A percentile compares a stretch with the other conserved stretches of the same genome.
Conservation (phyloP, 2,113 vertebrate genomes). For the Chionomys nivalis region DNA sequence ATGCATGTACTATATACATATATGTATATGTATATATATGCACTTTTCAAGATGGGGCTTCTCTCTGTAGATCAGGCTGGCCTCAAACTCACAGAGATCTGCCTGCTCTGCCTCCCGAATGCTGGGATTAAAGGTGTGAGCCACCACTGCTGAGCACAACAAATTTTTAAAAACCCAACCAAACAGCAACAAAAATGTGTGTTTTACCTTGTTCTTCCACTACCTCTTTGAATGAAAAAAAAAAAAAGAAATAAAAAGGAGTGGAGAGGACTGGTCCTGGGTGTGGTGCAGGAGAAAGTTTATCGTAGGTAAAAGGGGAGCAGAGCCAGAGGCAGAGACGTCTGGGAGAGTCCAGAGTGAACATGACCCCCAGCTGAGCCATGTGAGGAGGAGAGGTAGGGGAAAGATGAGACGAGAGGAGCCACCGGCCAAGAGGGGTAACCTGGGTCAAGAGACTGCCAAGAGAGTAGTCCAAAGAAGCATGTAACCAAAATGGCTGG, state of each 20-base stretch:
- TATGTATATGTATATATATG: too few species aligned
- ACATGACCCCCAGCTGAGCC: too few species aligned
- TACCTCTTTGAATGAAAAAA: not conserved
- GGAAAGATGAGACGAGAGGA: not conserved
- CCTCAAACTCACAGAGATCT: not conserved
- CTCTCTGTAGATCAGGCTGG: not conserved
- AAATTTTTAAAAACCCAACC: not conserved
- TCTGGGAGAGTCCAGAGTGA: not conserved
- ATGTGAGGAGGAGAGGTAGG: not conserved
- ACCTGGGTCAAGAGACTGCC: too few species aligned
- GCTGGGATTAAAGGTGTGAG: not conserved
- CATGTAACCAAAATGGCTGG: not conserved
- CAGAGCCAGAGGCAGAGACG: not conserved
- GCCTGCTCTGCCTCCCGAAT: not conserved
- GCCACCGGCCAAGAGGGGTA: not conserved
- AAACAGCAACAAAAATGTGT: not conserved
- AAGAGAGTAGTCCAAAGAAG: not conserved
- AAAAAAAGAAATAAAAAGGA: not conserved
- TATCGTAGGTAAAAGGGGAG: not conserved
- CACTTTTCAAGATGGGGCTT: not conserved
- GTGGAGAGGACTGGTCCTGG: not conserved
- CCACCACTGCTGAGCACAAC: not conserved
- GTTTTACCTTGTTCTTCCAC: not conserved
- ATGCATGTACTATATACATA: not conserved
- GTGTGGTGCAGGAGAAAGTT: not conserved